phyloP scores from a whole-genome alignment of 2,797 vertebrate species.

The Eulemur albifrons region DNA sequence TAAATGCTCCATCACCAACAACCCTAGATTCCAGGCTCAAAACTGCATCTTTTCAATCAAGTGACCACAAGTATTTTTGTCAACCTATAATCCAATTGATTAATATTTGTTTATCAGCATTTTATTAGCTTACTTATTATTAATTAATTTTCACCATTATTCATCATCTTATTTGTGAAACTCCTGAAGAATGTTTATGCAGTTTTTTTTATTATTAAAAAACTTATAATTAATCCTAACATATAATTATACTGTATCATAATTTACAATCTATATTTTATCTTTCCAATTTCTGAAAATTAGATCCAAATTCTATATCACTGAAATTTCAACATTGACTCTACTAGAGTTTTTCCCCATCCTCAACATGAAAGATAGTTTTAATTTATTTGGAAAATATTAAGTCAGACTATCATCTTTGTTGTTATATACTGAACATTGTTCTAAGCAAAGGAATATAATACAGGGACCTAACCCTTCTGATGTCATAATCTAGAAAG shows the following conservation, averaged over 20 bases:
- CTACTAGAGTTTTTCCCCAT: not conserved
- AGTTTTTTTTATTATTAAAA: constrained; percentile 1
- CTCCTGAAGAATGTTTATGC: not conserved
- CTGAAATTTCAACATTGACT: not conserved
- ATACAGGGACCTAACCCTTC: not conserved
- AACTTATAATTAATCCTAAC: not conserved
- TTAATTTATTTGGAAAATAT: not conserved
- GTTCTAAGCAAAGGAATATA: not conserved
- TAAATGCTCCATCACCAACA: not conserved
- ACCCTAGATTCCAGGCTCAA: not conserved
- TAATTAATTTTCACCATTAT: not conserved
- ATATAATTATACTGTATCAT: not conserved
- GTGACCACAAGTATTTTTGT: not conserved
- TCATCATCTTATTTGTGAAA: not conserved
- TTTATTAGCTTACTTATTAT: not conserved
- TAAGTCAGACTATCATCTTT: not conserved
- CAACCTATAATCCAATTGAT: not conserved
- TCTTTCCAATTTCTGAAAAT: not conserved
- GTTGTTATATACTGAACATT: not conserved
- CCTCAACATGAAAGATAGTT: not conserved
- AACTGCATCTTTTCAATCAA: not conserved
- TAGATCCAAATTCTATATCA: not conserved
- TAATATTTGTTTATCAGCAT: not conserved
- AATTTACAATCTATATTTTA: not conserved
- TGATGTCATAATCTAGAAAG: not conserved